phyloP scores from a whole-genome alignment of 2,888 invertebrate genomes.

The Agrochola circellaris region DNA sequence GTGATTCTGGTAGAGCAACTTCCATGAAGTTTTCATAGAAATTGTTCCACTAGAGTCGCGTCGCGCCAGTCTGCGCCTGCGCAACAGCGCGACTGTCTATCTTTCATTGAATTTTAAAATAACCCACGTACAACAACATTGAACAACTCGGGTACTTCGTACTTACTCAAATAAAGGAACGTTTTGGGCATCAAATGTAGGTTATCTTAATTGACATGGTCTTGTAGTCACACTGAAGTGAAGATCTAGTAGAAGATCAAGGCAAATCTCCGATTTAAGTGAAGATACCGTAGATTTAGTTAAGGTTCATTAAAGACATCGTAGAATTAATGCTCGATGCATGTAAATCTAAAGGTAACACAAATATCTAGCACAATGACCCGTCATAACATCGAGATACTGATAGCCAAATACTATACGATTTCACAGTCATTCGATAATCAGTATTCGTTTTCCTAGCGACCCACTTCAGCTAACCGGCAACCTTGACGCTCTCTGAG shows the following conservation, averaged over 20 bases:
- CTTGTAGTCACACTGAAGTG: not conserved
- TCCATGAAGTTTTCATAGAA: too few species aligned
- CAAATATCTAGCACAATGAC: constrained; percentile 53
- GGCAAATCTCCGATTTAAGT: not conserved
- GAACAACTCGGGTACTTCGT: not conserved
- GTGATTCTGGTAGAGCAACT: too few species aligned
- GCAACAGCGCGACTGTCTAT: too few species aligned
- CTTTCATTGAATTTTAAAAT: not conserved
- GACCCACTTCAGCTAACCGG: constrained; percentile 70
- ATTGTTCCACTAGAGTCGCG: too few species aligned
- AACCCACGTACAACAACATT: not conserved
- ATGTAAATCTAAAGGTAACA: constrained; percentile 8
- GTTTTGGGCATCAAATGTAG: not conserved
- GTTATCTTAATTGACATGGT: not conserved
- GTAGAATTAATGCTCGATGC: not conserved
- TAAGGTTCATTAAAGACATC: not conserved
- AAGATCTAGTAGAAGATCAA: not conserved
- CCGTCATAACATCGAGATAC: constrained; percentile 35
- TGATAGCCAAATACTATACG: constrained; percentile 40
- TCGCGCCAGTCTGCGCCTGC: too few species aligned
- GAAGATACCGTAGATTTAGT: not conserved
- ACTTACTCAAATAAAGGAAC: not conserved
- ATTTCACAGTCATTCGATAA: constrained; percentile 58
- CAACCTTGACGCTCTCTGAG: constrained; percentile 64
- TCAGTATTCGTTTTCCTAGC: constrained; percentile 64